Evolutionary conservation across 2,113 vertebrate genomes (phyloP).

Genomic region (Aythya baeri): DNA sequence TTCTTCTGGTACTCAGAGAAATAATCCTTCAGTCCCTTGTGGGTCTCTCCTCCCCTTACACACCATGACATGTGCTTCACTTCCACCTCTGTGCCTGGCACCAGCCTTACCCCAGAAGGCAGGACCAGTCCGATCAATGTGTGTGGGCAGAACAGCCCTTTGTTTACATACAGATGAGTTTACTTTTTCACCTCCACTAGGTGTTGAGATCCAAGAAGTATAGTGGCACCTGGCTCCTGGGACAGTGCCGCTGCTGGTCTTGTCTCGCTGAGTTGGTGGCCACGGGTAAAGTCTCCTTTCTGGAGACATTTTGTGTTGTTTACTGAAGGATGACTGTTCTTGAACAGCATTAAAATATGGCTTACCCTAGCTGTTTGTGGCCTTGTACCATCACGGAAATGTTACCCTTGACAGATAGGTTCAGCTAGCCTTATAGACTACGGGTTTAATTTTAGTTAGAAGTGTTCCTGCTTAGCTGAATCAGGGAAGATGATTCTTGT

Average conservation of each 20-base stretch:
- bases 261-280: not conserved
- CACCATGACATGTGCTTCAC: not conserved
- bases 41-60: not conserved
- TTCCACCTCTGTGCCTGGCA: not conserved
- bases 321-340: not conserved
- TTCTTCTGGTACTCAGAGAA: not conserved
- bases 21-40: not conserved
- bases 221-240: not conserved
- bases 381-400: not conserved
- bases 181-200: not conserved
- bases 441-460: not conserved
- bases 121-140: not conserved
- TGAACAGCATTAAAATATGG: not conserved
- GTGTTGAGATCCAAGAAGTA: not conserved
- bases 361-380: not conserved
- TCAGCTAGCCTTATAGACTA: not conserved
- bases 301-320: not conserved
- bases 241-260: not conserved
- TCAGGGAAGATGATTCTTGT: not conserved
- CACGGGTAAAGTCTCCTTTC: not conserved
- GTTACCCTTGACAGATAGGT: not conserved
- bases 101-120: not conserved
- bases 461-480: not conserved
- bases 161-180: accelerated
- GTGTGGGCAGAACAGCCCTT: not conserved